Evolutionary conservation across 1,140 invertebrate species (phyloP), one percentile per base, ranked within the genome.

Genomic region (Drosophila jambulina): DNA sequence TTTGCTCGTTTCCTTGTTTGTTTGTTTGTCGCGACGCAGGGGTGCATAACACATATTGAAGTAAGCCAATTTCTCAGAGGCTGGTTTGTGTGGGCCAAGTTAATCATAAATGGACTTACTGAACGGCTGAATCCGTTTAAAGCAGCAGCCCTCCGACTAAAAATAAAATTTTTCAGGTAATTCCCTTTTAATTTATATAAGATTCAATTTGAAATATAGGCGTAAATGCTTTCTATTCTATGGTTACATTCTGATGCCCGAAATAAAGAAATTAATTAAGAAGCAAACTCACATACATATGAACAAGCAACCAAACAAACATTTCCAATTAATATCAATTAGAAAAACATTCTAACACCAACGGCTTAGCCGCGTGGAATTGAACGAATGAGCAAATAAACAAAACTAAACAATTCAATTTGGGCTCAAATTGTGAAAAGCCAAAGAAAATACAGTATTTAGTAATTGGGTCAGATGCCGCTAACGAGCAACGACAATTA

Each of bases 11-110:
- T 60, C 40, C 40, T 63, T 75, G 62, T 75, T 45, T 70, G 49
- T 79, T 49, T 71, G 68, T 72, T 56, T 78, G 58, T 42, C 40
- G 46, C 36, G 21, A 69, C 21, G 34, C 21, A 38, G 67, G 63
- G 38, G 19, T 70, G 67, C 36, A 19, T 69, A 46, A 43, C 46
- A 64, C 46, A 82, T 82, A 82, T 80, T 87, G 76, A 87, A 87
- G 80, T 72, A 65, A 82, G 68, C 83, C 76, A 80, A 87, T 82
- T 82, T 78, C 54, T 32, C 51, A 27, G 67, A 51, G 62, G 62
- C 13, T 19, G 23, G 45, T 13, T 67, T 51, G 65, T 42, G 61
- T 69, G 64, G 65, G 63, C 60, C 43, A 65, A 65, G 60, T 51
- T 65, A 69, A 69, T 69, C 65, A 69, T 69, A 69, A 69, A 65